Evolutionary conservation across 2,888 invertebrate species (phyloP).

Genomic region (Calliopum simillimum): DNA sequence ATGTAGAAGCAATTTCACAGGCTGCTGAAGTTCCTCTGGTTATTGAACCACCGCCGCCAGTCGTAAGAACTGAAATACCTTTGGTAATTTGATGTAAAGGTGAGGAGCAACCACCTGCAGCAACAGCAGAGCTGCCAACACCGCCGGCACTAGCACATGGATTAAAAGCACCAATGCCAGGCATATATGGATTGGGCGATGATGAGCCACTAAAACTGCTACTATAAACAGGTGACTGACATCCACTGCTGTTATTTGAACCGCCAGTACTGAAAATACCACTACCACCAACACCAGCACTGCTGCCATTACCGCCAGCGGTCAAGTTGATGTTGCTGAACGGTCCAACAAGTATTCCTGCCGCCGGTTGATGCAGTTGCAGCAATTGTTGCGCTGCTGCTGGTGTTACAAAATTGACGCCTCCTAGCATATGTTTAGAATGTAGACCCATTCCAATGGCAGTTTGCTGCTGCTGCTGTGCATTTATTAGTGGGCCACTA

Average conservation of each 20-base stretch:
- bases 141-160: constrained; percentile 58
- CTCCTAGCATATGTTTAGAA: constrained; percentile 55
- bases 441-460: constrained; percentile 40
- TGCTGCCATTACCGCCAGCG: constrained; percentile 47
- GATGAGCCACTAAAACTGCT: constrained; percentile 63
- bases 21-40: constrained; percentile 77
- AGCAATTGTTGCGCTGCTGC: constrained; percentile 41
- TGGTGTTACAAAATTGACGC: constrained; percentile 36
- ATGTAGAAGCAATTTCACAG: constrained; percentile 55
- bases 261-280: constrained; percentile 8
- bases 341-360: constrained; percentile 51
- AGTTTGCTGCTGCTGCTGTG: not conserved
- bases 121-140: constrained; percentile 36
- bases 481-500: constrained; percentile 39
- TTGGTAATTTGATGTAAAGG: constrained; percentile 76
- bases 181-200: constrained; percentile 63
- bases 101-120: constrained; percentile 65
- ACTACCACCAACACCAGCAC: constrained; percentile 53
- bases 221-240: constrained; percentile 70
- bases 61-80: constrained; percentile 81
- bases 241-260: constrained; percentile 60
- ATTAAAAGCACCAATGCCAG: constrained; percentile 52
- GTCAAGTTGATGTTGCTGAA: constrained; percentile 58
- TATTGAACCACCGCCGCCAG: constrained; percentile 77
- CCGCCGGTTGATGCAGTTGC: constrained; percentile 40